Percentiles rank a stretch among this genome's conserved stretches.
Evolutionary conservation across 2,113 vertebrate species (phyloP).

Genomic region (Tachuris rubrigastra): DNA sequence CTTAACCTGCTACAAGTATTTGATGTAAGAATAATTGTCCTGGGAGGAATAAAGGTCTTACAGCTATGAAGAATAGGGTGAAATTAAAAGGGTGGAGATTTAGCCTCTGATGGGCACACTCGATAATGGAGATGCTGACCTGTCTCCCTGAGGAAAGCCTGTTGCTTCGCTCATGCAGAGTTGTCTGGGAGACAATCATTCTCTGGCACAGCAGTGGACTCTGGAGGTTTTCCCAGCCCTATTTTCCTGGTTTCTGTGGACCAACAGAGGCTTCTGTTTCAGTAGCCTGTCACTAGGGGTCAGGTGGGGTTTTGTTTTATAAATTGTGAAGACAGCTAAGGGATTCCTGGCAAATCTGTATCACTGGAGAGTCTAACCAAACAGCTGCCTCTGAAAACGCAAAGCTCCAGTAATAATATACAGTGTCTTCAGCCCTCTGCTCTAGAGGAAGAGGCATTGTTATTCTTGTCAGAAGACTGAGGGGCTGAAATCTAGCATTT

Average conservation of each 20-base stretch:
- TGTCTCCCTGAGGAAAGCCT: slow-evolving; percentile 29
- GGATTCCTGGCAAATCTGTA: background rate
- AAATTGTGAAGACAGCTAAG: slow-evolving; percentile 28
- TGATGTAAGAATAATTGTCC: slow-evolving; percentile 59
- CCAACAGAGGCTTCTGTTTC: background rate
- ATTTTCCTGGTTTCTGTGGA: slow-evolving; percentile 18
- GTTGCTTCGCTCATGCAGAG: background rate
- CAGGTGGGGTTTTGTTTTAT: background rate
- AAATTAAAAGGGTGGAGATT: slow-evolving; percentile 64
- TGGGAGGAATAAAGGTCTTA: slow-evolving; percentile 55
- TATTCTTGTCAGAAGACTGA: background rate
- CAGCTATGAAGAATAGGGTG: slow-evolving; percentile 59
- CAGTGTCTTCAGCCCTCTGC: background rate
- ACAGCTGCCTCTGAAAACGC: background rate
- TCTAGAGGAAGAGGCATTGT: background rate
- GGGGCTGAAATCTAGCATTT: background rate
- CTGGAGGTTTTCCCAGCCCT: background rate
- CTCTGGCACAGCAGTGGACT: background rate
- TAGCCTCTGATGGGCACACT: slow-evolving; percentile 24
- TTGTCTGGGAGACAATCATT: slow-evolving; percentile 35
- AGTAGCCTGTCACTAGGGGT: background rate
- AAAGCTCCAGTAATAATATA: background rate
- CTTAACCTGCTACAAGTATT: slow-evolving; percentile 51
- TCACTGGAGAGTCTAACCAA: background rate
- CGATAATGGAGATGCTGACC: slow-evolving; percentile 42